Conservation (phyloP, 2,113 vertebrate species). For the Poecile atricapillus region DNA sequence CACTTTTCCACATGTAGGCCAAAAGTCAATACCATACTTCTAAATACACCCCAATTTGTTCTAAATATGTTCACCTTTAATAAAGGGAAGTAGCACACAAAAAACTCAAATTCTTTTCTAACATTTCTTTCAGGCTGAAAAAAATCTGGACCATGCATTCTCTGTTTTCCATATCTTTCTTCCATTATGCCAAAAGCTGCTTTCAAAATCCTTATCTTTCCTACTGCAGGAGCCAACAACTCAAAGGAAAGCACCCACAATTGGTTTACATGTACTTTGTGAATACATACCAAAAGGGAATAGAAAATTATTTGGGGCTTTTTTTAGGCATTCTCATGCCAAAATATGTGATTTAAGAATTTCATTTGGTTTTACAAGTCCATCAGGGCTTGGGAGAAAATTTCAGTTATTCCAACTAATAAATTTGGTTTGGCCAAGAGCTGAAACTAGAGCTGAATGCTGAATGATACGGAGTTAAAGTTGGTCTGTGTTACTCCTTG, state of each 20-base stretch:
- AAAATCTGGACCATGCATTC: neutral
- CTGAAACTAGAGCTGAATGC: neutral
- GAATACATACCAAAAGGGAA: neutral
- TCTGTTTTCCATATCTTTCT: neutral
- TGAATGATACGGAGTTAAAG: neutral
- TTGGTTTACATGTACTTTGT: neutral
- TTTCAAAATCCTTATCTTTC: neutral
- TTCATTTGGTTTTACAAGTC: neutral
- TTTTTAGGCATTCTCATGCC: neutral
- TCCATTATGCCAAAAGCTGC: neutral
- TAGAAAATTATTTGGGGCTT: neutral
- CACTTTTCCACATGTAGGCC: neutral
- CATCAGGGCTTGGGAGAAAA: neutral
- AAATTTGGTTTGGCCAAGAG: neutral
- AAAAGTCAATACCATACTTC: neutral
- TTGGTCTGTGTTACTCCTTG: neutral
- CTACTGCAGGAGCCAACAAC: neutral
- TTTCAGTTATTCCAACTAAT: neutral
- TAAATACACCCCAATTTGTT: neutral
- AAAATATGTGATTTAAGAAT: neutral
- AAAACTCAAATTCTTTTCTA: neutral
- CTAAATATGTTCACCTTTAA: neutral
- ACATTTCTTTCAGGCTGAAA: neutral
- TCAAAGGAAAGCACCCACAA: neutral
- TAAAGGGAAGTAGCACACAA: neutral